Evolutionary conservation across 1,140 invertebrate species (phyloP), one percentile per base, ranked within the genome.

Genomic region (Macrobrachium rosenbergii): DNA sequence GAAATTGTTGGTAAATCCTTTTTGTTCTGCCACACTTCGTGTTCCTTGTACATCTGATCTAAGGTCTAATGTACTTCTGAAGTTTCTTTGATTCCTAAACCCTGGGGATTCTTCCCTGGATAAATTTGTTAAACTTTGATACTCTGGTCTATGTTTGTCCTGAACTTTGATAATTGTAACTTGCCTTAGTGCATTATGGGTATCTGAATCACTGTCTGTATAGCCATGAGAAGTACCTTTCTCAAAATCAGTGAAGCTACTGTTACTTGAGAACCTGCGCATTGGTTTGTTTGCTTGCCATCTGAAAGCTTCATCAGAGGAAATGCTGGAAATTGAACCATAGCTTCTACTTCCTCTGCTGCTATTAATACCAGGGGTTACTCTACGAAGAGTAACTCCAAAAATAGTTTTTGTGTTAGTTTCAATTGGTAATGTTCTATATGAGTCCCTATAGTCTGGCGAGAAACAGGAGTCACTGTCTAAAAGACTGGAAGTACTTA

Each of bases 401-500:
- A 87, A 87, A 81, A 81, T 73, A 58, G 69, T 87, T 60, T 64
- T 82, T 23, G 64, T 14, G 43, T 14, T 59, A 16, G 7, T 10
- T 12, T 81, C 62, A 67, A 12, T 17, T 37, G 79, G 43, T 45
- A 63, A 43, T 19, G 37, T 17, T 12, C n/a, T 21, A 21, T 59
- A 23, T 37, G 43, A 16, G 78, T 87, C 78, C 67, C 63, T 87
- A 69, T 5, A 7, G 78, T 87, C 85, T n/a, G 76, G 59, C 37
- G 78, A 81, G 52, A 59, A 76, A 43, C 69, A 86, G n/a, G 77
- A 87, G 85, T 87, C 85, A 63, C 52, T 75, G 78, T 87, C 85
- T 73, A 87, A 73, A 52, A 87, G 85, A 37, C 85, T 87, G 78
- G 85, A 76, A 67, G 78, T 80, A 64, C 85, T 87, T 28, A 63